A percentile compares a stretch with the other conserved stretches of the same genome.
Conservation (phyloP, 2,797 vertebrate species). For the Stomatorhinus walkeri region DNA sequence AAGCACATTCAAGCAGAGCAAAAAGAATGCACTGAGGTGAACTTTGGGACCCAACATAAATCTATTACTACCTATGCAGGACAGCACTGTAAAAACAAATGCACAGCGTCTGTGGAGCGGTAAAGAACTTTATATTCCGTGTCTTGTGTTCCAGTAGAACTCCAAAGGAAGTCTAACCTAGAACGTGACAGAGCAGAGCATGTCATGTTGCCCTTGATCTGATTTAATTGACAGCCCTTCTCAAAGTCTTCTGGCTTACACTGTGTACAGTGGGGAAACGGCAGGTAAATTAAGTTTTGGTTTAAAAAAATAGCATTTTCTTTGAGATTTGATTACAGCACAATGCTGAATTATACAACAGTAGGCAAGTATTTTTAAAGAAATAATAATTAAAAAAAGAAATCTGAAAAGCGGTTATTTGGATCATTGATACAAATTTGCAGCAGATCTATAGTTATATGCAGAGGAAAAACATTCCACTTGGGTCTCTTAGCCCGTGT, state of each 20-base stretch:
- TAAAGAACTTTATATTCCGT: constrained; percentile 28
- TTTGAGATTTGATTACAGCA: not conserved
- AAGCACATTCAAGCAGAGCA: constrained; percentile 35
- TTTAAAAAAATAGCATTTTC: not conserved
- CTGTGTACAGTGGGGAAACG: not conserved
- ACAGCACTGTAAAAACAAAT: constrained; percentile 42
- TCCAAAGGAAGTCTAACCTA: constrained; percentile 46
- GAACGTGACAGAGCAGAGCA: constrained; percentile 35
- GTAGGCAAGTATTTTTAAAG: not conserved
- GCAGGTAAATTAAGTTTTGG: not conserved
- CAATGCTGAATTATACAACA: not conserved
- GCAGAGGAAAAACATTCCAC: not conserved
- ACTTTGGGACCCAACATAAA: constrained; percentile 37
- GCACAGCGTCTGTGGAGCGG: constrained; percentile 26
- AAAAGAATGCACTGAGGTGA: constrained; percentile 19
- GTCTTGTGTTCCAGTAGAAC: constrained; percentile 38
- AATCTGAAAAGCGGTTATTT: not conserved
- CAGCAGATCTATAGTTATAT: not conserved
- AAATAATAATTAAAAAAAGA: not conserved
- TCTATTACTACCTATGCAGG: constrained; percentile 37
- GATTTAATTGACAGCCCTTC: constrained; percentile 43
- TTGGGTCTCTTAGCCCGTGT: not conserved
- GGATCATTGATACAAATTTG: not conserved
- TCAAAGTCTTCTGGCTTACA: not conserved
- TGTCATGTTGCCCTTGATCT: constrained; percentile 46